A percentile compares a stretch with the other conserved stretches of the same genome.
Conservation (phyloP, 2,797 vertebrate genomes). For the Cryptoblepharus egeriae region DNA sequence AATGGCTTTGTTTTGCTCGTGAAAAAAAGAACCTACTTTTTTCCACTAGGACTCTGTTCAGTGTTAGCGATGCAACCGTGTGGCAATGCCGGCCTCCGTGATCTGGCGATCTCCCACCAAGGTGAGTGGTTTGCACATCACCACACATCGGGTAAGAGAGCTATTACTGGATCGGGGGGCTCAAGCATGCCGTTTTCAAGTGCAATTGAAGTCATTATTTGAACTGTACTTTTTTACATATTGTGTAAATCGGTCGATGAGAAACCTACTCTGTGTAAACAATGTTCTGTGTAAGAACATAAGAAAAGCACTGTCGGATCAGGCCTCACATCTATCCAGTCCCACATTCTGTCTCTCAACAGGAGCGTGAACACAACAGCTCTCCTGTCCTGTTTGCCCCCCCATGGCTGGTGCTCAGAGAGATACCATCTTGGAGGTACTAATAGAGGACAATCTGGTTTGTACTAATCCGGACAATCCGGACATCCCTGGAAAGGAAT, state of each 20-base stretch:
- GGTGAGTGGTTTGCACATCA: constrained; percentile 6
- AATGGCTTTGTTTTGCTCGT: constrained; percentile 70
- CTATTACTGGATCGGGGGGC: constrained; percentile 23
- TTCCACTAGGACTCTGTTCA: constrained; percentile 40
- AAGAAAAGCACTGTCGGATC: not conserved
- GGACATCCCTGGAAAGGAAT: not conserved
- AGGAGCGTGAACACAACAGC: not conserved
- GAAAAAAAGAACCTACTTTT: constrained; percentile 10
- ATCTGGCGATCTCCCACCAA: not conserved
- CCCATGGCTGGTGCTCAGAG: not conserved
- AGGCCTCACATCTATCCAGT: not conserved
- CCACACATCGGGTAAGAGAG: not conserved
- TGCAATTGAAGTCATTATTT: constrained; percentile 30
- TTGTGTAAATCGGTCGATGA: constrained; percentile 14
- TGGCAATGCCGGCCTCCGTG: constrained; percentile 28
- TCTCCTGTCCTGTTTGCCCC: not conserved
- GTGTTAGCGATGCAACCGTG: constrained; percentile 2
- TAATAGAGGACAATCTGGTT: too few species aligned
- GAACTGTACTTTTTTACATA: constrained; percentile 19
- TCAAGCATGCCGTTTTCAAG: constrained; percentile 4
- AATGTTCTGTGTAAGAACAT: constrained; percentile 3
- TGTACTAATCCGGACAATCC: too few species aligned
- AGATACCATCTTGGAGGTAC: not conserved
- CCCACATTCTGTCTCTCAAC: not conserved
- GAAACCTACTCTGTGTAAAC: constrained; percentile 25